Conservation (phyloP, 2,113 vertebrate genomes). For the Rhinoptilus africanus region DNA sequence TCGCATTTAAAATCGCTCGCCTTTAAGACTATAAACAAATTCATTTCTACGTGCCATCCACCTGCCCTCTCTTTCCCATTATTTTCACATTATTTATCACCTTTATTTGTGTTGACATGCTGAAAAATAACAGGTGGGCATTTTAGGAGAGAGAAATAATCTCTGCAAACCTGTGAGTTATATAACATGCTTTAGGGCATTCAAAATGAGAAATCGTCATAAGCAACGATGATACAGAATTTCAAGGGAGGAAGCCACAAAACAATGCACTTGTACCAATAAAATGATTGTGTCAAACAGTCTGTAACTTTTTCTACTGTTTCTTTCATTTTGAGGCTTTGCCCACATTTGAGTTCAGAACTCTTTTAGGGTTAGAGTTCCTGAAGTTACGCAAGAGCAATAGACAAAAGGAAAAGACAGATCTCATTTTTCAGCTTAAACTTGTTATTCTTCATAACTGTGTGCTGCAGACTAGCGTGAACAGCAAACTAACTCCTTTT, state of each 20-base stretch:
- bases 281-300: not conserved
- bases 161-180: not conserved
- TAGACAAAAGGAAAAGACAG: not conserved
- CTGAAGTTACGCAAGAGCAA: not conserved
- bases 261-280: not conserved
- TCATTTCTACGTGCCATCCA: not conserved
- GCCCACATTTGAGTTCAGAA: not conserved
- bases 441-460: not conserved
- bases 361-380: not conserved
- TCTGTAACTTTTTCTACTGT: not conserved
- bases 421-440: not conserved
- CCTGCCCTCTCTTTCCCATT: not conserved
- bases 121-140: not conserved
- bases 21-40: not conserved
- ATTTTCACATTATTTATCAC: not conserved
- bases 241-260: not conserved
- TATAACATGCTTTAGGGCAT: not conserved
- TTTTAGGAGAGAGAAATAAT: not conserved
- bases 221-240: not conserved
- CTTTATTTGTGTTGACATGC: not conserved
- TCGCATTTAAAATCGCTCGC: not conserved
- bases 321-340: not conserved
- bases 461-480: not conserved
- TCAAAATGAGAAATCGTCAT: not conserved
- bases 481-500: not conserved